Conservation (phyloP, 1,140 invertebrate species). For the Nasonia giraulti region DNA sequence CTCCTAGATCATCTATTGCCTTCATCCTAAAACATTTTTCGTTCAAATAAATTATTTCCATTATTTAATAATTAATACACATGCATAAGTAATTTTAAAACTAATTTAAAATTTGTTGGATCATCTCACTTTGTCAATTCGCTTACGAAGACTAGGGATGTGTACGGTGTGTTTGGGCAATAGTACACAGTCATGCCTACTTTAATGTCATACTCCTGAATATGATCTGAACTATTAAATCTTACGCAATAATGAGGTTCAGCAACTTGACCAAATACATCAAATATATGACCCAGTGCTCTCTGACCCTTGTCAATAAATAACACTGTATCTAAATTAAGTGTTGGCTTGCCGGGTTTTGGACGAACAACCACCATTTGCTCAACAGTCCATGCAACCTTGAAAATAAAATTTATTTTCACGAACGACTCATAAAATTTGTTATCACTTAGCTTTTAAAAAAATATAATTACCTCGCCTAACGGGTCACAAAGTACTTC, state of each 20-base stretch:
- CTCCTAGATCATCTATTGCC: conserved; percentile 89
- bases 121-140: conserved; percentile 80
- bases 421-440: conserved; percentile 29
- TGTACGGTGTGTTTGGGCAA: conserved; percentile 84
- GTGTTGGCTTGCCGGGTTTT: conserved; percentile 78
- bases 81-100: background rate
- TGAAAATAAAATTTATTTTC: conserved; percentile 50
- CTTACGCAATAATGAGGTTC: conserved; percentile 88
- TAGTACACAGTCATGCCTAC: conserved; percentile 84
- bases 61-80: background rate
- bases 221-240: conserved; percentile 87
- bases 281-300: conserved; percentile 87
- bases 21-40: conserved; percentile 77
- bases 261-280: conserved; percentile 89
- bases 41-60: conserved; percentile 25
- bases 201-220: conserved; percentile 78
- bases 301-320: conserved; percentile 85
- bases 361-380: conserved; percentile 69
- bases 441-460: conserved; percentile 14
- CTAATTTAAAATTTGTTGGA: conserved; percentile 18
- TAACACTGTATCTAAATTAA: conserved; percentile 89
- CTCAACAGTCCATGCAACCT: conserved; percentile 71
- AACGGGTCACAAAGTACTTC: conserved; percentile 84
- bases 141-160: conserved; percentile 83
- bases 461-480: conserved; percentile 77